A percentile compares a stretch with the other conserved stretches of the same genome.
Conservation (phyloP, 2,797 vertebrate genomes). For the Phrynocephalus guinanensis region DNA sequence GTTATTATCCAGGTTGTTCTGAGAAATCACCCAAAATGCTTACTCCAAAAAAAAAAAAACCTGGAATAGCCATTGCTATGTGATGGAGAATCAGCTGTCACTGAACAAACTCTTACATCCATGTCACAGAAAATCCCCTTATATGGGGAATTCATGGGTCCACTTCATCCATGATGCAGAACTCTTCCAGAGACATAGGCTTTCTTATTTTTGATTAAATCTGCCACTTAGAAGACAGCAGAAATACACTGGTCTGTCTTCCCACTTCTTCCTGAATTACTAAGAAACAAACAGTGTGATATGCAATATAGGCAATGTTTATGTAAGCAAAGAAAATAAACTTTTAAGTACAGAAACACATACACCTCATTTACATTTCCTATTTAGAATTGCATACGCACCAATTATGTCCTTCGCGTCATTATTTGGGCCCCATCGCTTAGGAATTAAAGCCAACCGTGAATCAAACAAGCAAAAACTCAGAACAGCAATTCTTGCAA, state of each 20-base stretch:
- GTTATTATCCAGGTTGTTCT: background rate
- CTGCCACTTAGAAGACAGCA: background rate
- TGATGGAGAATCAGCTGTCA: conserved; percentile 51
- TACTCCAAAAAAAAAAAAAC: conserved; percentile 31
- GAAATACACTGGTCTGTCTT: background rate
- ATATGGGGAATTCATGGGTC: conserved; percentile 64
- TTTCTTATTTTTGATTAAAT: background rate
- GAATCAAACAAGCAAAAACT: background rate
- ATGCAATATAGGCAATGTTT: background rate
- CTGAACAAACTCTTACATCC: conserved; percentile 60
- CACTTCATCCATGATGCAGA: conserved; percentile 47
- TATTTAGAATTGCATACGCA: background rate
- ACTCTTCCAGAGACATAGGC: background rate
- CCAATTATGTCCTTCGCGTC: background rate
- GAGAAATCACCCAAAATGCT: conserved; percentile 47
- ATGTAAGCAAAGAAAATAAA: background rate
- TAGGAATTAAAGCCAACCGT: background rate
- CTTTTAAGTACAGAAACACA: background rate
- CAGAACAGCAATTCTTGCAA: background rate
- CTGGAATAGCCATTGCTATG: conserved; percentile 57
- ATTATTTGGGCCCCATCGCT: conserved; percentile 12
- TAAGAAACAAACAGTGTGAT: background rate
- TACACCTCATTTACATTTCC: conserved; percentile 4
- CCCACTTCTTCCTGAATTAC: background rate
- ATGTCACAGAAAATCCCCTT: conserved; percentile 63